A percentile compares a stretch with the other conserved stretches of the same genome.
Conservation (phyloP, 2,888 invertebrate genomes). For the Dermolepida albohirtum region DNA sequence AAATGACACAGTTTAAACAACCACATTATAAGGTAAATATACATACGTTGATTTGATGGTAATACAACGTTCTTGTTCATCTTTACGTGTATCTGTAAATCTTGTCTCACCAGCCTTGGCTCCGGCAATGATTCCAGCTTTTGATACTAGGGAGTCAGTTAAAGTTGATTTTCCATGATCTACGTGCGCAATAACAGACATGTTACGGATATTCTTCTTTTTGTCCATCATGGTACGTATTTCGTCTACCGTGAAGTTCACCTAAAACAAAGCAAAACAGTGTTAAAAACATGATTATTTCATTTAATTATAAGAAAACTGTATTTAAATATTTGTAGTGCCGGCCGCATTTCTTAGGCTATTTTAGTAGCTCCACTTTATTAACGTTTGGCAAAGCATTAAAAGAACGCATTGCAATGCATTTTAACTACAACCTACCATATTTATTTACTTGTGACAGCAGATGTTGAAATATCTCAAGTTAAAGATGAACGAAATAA, state of each 20-base stretch:
- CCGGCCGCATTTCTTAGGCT: no score
- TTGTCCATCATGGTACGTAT: conserved; percentile 99
- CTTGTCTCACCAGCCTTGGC: conserved; percentile 99
- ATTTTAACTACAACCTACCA: conserved; percentile 34
- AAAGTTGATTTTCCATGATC: conserved; percentile 99
- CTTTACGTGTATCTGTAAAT: conserved; percentile 99
- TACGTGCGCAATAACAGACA: conserved; percentile 99
- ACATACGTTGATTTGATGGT: conserved; percentile 99
- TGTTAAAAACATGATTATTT: conserved; percentile 42
- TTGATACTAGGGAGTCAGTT: conserved; percentile 99
- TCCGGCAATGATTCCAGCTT: conserved; percentile 99
- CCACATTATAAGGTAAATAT: conserved; percentile 11
- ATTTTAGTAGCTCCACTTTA: no score
- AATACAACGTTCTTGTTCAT: conserved; percentile 99
- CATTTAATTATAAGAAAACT: no score
- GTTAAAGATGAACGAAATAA: background rate
- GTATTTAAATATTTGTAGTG: no score
- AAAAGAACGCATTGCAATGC: background rate
- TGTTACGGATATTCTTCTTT: conserved; percentile 99
- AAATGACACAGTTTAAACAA: conserved; percentile 7
- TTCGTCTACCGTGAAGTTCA: conserved; percentile 99
- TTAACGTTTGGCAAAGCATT: background rate
- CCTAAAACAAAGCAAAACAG: conserved; percentile 71
- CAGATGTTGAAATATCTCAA: no score
- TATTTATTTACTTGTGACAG: conserved; percentile 20